Percentiles rank a stretch among this genome's conserved stretches.
Conservation (phyloP, 2,797 vertebrate species). For the Gymnopithys bicolor region DNA sequence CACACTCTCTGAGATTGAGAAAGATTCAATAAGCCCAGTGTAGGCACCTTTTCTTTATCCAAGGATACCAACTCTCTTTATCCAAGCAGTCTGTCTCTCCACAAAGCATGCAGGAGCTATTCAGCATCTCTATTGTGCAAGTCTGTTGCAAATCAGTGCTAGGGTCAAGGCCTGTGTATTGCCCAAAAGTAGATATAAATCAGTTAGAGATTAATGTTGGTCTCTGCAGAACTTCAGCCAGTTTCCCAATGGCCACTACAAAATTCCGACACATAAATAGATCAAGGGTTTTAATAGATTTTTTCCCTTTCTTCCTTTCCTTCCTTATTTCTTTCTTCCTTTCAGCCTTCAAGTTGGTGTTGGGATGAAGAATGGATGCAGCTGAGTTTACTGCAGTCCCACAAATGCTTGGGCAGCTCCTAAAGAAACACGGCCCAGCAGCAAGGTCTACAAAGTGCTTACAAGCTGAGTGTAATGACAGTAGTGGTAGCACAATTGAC, state of each 20-base stretch:
- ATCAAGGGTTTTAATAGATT: background rate
- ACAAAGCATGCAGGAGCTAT: background rate
- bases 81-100: background rate
- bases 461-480: background rate
- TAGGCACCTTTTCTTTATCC: background rate
- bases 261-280: background rate
- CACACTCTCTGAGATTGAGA: background rate
- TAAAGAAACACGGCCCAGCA: background rate
- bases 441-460: background rate
- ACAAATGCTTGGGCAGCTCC: background rate
- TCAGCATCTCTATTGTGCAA: background rate
- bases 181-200: background rate
- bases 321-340: background rate
- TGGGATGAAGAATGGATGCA: background rate
- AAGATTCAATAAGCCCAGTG: background rate
- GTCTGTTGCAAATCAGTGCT: background rate
- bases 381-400: background rate
- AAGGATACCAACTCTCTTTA: background rate
- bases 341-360: background rate
- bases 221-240: background rate
- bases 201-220: background rate
- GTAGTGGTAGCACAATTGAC: background rate
- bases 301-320: background rate
- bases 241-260: background rate
- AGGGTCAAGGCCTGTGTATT: background rate